Base-by-base conservation (phyloP, 2,113 vertebrate species). In the Thamnophis sirtalis region DNA sequence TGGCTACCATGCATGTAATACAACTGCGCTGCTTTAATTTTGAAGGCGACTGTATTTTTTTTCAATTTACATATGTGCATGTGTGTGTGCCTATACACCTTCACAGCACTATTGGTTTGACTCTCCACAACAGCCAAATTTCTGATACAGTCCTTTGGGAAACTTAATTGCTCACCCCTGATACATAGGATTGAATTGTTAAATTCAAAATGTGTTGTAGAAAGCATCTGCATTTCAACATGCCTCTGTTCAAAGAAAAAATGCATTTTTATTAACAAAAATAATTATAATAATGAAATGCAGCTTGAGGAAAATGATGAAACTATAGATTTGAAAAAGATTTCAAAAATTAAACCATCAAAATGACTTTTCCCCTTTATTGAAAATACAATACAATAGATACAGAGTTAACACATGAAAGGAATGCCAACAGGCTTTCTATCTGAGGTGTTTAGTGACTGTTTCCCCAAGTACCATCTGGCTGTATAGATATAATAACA, bases 401-500 rank as follows among this genome's bases (percentile, higher is more conserved):
- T 11, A 85, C 84, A 6, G 93, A 91, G 58, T 24, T 89, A 94
- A 93, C 94, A 95, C 96, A 97, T 97, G 96, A 96, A 96, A 94
- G 94, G 93, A 94, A 97, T 95, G 84, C 96, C 96, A 96, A 56
- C 95, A 86, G 91, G 95, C 33, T 96, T 93, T 11, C 93, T 91
- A 95, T 90, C 93, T 86, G 95, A 95, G 97, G 96, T 96, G 92
- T 97, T 97, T 94, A 95, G 91, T 95, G 96, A 95, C 97, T 97
- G 96, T 97, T 98, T 97, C 96, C 94, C 97, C 97, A n/a, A 96
- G 95, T 97, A 96, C 97, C 98, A 98, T 97, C 97, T 98, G 98
- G 97, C 97, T 96, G 92, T 94, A 91, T 90, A 97, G 98, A 98
- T 97, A 98, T 95, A 97, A 96, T 95, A 97, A 97, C 97, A 98